These are phyloP conservation scores for Helogale parvula DNA, from an alignment of 2,113 vertebrate genomes.

Conservation along the genomic window DNA sequence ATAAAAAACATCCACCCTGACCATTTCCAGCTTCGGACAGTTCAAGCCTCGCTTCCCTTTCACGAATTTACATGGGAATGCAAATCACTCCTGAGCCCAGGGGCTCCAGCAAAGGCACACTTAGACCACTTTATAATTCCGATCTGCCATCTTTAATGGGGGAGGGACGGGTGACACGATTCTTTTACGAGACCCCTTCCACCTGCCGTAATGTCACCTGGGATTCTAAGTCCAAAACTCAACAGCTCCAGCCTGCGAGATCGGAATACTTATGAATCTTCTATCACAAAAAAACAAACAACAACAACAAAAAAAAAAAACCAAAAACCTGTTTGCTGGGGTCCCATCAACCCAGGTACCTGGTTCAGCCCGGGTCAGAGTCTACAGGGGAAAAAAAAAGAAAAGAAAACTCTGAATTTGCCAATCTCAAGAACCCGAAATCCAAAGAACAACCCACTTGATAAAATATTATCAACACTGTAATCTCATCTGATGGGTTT, in stretches of 20 bases:
- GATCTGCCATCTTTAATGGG: background rate
- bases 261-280: slow-evolving; percentile 65
- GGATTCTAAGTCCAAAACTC: slow-evolving; percentile 55
- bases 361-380: background rate
- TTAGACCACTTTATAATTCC: background rate
- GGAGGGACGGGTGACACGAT: too few species aligned
- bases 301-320: too few species aligned
- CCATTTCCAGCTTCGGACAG: background rate
- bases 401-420: background rate
- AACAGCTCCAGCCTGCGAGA: slow-evolving; percentile 43
- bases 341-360: background rate
- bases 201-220: background rate
- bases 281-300: background rate
- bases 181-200: background rate
- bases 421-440: slow-evolving; percentile 79
- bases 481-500: slow-evolving; percentile 81
- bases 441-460: slow-evolving; percentile 79
- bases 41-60: background rate
- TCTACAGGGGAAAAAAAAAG: background rate
- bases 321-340: background rate
- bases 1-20: background rate
- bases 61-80: background rate
- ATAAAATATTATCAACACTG: slow-evolving; percentile 79
- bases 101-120: background rate
- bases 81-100: background rate